Evolutionary conservation across 1,140 invertebrate species (phyloP), one percentile per base, ranked within the genome.

Genomic region (Psilanteris sp.): DNA sequence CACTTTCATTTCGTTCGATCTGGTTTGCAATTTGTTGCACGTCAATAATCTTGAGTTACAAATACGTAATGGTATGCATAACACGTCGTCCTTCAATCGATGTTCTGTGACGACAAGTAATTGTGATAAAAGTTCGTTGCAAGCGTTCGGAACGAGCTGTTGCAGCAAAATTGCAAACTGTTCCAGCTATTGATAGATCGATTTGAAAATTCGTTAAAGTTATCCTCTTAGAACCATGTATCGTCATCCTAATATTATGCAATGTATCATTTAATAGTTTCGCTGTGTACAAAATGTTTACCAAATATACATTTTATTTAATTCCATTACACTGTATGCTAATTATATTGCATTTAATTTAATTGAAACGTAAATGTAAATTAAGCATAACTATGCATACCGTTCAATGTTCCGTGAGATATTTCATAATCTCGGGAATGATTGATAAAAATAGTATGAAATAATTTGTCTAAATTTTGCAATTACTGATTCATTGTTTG

Each of bases 81-180:
- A 61, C 67, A 77, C 59, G 67, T 77, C 37, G 66, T 54, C 37
- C 16, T 11, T 46, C 48, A 43, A 76, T 71, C 73, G 73, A 76
- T 71, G 66, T 39, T 67, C 54, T 41, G 31, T 50, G 73, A 74
- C 70, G 70, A 62, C 67, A 71, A 57, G 77, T 77, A 79, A 79
- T 80, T 77, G 79, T 67, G 76, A 78, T 76, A 77, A 74, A 70
- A 78, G 72, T 78, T 78, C 62, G 67, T 66, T 55, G 10, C 24
- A 15, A 14, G 36, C 55, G 32, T 46, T 75, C 34, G 39, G 48
- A 74, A 52, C 44, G 22, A 54, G 55, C 61, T 67, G 46, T 37
- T 75, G 57, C 24, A 41, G 37, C 36, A 22, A 64, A 70, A 71
- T 59, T 76, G 52, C 36, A 66, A 76, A 66, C 62, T 67, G 46